Evolutionary conservation across 2,113 vertebrate genomes (phyloP).

Genomic region (Cromileptes altivelis): DNA sequence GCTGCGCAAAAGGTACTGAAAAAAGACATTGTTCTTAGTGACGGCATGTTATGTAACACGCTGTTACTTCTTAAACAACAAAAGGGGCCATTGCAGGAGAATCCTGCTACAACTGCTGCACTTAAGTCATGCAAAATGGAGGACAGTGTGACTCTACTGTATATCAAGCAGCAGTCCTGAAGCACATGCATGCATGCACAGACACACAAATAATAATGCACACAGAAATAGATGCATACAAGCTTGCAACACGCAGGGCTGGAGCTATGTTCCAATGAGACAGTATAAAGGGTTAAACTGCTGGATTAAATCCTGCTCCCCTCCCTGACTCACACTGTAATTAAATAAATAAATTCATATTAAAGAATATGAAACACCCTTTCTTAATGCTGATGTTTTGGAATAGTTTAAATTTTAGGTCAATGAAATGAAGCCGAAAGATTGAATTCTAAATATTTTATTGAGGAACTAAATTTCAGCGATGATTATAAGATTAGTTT

Average conservation of each 20-base stretch:
- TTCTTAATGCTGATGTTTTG: conserved; percentile 12
- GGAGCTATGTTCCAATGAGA: not conserved
- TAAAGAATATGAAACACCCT: not conserved
- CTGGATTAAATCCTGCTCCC: not conserved
- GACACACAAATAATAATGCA: not conserved
- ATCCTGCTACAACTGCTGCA: conserved; percentile 24
- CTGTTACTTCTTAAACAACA: conserved; percentile 48
- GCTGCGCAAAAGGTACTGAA: conserved; percentile 6
- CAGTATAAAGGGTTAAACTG: not conserved
- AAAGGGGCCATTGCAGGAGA: conserved; percentile 47
- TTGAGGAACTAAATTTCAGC: not conserved
- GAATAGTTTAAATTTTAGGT: conserved; percentile 4
- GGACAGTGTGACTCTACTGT: not conserved
- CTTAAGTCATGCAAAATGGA: conserved; percentile 41
- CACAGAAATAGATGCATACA: not conserved
- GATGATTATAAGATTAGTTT: not conserved
- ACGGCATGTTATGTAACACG: conserved; percentile 53
- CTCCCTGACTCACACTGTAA: conserved; percentile 10
- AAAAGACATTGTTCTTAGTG: conserved; percentile 37
- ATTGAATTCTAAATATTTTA: conserved; percentile 1
- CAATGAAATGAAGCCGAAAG: not conserved
- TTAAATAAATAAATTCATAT: not conserved
- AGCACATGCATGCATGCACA: not conserved
- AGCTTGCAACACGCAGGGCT: not conserved
- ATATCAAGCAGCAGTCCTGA: conserved; percentile 14